These are phyloP conservation scores for Orcinus orca DNA, from an alignment of 2,113 vertebrate species.

Conservation along the genomic window DNA sequence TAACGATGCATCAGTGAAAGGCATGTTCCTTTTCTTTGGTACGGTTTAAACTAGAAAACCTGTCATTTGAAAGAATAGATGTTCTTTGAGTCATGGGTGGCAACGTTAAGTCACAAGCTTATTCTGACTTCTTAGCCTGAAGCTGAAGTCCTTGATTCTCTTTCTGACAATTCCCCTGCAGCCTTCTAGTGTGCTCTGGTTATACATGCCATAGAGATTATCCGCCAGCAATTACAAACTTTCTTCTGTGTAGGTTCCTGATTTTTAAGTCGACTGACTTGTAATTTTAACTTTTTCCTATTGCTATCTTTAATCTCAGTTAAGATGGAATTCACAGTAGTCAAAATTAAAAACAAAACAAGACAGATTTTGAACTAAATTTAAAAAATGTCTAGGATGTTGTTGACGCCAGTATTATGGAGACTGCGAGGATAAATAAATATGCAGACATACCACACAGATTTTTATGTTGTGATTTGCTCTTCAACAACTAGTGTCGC, in stretches of 20 bases:
- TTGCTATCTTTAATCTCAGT: conserved; percentile 29
- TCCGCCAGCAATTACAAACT: conserved; percentile 82
- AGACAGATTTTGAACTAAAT: neutral
- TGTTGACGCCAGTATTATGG: neutral
- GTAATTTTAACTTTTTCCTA: conserved; percentile 74
- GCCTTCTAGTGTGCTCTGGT: conserved; percentile 69
- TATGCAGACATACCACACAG: neutral
- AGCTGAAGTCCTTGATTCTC: conserved; percentile 78
- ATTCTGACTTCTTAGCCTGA: conserved; percentile 79
- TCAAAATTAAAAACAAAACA: conserved; percentile 26
- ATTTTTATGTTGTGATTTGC: neutral
- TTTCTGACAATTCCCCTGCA: conserved; percentile 75
- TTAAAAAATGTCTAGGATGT: neutral
- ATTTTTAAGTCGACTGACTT: conserved; percentile 75
- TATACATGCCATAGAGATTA: conserved; percentile 81
- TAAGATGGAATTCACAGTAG: conserved; percentile 29
- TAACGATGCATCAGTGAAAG: conserved; percentile 76
- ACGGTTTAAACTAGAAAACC: conserved; percentile 73
- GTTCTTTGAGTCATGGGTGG: conserved; percentile 85
- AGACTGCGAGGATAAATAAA: neutral
- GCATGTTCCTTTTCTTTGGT: conserved; percentile 79
- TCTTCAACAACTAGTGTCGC: neutral
- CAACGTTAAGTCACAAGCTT: conserved; percentile 77
- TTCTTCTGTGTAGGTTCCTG: conserved; percentile 71
- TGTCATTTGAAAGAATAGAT: conserved; percentile 82